These are phyloP conservation scores for Ormyrus nitidulus DNA, from an alignment of 2,888 invertebrate species.

Conservation along the genomic window DNA sequence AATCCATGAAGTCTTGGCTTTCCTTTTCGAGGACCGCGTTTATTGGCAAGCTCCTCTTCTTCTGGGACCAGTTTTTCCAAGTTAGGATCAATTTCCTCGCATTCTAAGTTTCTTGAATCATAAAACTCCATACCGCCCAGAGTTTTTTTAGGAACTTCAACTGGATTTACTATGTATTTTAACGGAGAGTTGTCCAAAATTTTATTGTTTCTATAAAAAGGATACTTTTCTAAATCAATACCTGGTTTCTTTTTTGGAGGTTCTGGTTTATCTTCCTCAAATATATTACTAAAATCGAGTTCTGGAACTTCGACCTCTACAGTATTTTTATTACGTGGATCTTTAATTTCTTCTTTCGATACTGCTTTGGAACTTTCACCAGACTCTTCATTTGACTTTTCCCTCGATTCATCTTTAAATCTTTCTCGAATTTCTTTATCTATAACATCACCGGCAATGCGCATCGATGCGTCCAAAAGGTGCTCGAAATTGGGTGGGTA, in stretches of 20 bases:
- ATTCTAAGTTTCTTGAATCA: slow-evolving; percentile 77
- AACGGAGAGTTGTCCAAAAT: slow-evolving; percentile 80
- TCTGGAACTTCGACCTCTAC: slow-evolving; percentile 67
- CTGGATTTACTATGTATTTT: slow-evolving; percentile 81
- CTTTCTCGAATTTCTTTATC: slow-evolving; percentile 67
- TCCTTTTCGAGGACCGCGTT: slow-evolving; percentile 64
- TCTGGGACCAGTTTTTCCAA: slow-evolving; percentile 68
- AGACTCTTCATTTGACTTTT: slow-evolving; percentile 66
- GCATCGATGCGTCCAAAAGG: slow-evolving; percentile 64
- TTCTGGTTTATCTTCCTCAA: slow-evolving; percentile 59
- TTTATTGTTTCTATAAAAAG: slow-evolving; percentile 79
- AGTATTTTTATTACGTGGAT: slow-evolving; percentile 62
- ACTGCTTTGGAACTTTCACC: slow-evolving; percentile 60
- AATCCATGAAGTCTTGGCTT: slow-evolving; percentile 79
- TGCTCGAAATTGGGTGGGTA: slow-evolving; percentile 52
- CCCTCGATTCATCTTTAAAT: slow-evolving; percentile 59
- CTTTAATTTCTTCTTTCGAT: slow-evolving; percentile 65
- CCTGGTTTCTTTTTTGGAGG: slow-evolving; percentile 47
- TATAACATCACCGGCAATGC: slow-evolving; percentile 62
- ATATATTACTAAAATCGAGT: slow-evolving; percentile 62
- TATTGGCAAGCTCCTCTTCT: slow-evolving; percentile 65
- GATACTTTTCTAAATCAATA: slow-evolving; percentile 78
- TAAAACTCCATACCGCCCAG: slow-evolving; percentile 84
- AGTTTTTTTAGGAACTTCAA: slow-evolving; percentile 80
- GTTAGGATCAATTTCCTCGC: slow-evolving; percentile 71